phyloP scores from a whole-genome alignment of 2,797 vertebrate genomes.

The Hafferia zeledoni region DNA sequence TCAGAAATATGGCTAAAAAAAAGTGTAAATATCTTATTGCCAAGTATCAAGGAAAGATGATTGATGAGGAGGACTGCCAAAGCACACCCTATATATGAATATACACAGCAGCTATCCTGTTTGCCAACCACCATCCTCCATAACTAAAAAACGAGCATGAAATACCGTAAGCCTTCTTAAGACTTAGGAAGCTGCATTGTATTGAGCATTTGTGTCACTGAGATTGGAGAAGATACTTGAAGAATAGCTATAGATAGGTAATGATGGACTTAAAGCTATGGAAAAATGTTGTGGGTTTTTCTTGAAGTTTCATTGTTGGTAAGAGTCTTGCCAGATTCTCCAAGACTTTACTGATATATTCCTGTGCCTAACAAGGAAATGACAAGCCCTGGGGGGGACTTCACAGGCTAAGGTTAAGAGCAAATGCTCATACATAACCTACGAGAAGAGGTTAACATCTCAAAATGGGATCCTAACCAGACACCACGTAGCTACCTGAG shows the following conservation, averaged over 20 bases:
- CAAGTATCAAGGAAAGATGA: background rate
- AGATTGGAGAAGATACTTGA: background rate
- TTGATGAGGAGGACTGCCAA: background rate
- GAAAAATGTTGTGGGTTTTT: background rate
- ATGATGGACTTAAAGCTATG: background rate
- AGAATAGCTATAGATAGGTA: background rate
- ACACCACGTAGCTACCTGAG: fast-evolving
- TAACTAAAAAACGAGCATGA: background rate
- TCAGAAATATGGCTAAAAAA: background rate
- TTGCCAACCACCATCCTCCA: background rate
- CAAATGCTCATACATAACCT: background rate
- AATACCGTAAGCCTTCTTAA: background rate
- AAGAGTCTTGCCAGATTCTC: background rate
- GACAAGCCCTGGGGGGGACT: background rate
- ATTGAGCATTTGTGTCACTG: background rate
- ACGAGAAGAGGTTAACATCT: background rate
- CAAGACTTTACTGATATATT: background rate
- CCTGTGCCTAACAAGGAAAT: background rate
- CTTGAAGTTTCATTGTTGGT: background rate
- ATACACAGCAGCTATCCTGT: background rate
- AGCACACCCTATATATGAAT: background rate
- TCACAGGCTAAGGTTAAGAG: background rate
- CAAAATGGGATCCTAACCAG: background rate
- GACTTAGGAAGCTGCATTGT: background rate
- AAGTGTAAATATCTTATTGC: background rate